A percentile compares a stretch with the other conserved stretches of the same genome.
Conservation (phyloP, 2,113 vertebrate species). For the Martes martes region DNA sequence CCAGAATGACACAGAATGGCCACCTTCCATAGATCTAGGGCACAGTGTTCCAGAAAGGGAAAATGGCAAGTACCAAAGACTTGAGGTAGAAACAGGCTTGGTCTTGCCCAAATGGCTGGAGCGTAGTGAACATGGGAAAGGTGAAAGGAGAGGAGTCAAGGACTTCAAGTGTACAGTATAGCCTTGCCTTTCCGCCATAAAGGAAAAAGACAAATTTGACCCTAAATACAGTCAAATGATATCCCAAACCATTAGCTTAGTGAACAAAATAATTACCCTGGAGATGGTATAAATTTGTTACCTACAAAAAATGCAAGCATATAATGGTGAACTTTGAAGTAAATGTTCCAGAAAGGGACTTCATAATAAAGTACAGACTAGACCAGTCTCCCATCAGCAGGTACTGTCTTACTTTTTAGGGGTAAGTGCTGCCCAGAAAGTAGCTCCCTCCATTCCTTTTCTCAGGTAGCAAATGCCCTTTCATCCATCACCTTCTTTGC, state of each 20-base stretch:
- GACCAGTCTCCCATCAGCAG: neutral
- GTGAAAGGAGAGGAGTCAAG: neutral
- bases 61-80: neutral
- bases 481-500: slow-evolving; percentile 27
- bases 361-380: neutral
- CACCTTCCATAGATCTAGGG: neutral
- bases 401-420: neutral
- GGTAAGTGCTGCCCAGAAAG: neutral
- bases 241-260: neutral
- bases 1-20: neutral
- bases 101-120: neutral
- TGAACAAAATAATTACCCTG: neutral
- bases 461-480: slow-evolving; percentile 10
- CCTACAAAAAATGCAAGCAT: neutral
- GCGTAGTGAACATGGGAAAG: neutral
- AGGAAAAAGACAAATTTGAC: neutral
- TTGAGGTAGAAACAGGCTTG: neutral
- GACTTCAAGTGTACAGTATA: neutral
- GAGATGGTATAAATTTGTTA: neutral
- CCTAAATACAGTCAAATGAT: neutral
- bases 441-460: neutral
- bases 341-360: neutral
- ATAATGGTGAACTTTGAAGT: neutral
- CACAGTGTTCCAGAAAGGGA: neutral
- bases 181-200: neutral